These are phyloP conservation scores for Dynastes hyllus DNA, from an alignment of 2,888 invertebrate genomes.

Conservation along the genomic window DNA sequence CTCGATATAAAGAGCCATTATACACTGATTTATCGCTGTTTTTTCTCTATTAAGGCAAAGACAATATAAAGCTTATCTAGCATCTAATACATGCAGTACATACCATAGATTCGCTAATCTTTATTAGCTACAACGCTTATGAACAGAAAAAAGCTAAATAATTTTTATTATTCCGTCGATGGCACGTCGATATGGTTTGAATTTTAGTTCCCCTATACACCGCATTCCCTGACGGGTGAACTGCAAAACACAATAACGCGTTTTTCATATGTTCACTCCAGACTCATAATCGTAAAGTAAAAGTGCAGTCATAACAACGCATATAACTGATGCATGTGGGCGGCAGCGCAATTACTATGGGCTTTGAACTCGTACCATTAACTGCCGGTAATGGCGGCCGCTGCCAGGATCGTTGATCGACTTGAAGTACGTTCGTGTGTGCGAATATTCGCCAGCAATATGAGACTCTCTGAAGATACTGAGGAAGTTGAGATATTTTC, in stretches of 20 bases:
- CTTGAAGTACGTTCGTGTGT: not conserved
- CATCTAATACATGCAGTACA: not conserved
- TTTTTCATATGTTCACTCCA: constrained; percentile 16
- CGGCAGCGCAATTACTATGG: constrained; percentile 13
- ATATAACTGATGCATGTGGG: not conserved
- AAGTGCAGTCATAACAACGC: constrained; percentile 13
- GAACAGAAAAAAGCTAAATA: not conserved
- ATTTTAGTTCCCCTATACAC: not conserved
- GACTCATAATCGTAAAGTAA: constrained; percentile 1
- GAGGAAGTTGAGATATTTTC: no score
- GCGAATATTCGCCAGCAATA: no score
- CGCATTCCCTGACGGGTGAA: not conserved
- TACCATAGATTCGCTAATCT: no score
- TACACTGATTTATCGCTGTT: not conserved
- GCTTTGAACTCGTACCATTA: not conserved
- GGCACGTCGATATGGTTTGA: not conserved
- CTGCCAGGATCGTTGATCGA: not conserved
- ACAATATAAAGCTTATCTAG: not conserved
- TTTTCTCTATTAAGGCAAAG: not conserved
- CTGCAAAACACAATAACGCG: constrained; percentile 17
- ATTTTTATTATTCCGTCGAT: not conserved
- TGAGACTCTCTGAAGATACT: no score
- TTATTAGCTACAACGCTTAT: no score
- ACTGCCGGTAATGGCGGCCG: constrained; percentile 2
- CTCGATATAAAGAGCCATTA: not conserved